These are phyloP conservation scores for Nephila pilipes DNA, from an alignment of 1,140 invertebrate species.

Conservation along the genomic window DNA sequence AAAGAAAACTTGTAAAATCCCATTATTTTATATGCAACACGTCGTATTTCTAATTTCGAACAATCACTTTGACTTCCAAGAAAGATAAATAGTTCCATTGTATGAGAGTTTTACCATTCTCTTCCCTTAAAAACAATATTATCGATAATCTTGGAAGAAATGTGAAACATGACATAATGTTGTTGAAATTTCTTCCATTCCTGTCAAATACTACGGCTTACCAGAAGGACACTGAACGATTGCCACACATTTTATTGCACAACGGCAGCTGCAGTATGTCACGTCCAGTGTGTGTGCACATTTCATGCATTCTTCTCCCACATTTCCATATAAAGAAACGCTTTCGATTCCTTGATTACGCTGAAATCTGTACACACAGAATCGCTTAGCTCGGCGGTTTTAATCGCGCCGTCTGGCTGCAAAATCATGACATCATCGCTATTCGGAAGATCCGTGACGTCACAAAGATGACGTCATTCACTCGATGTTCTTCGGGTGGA, in stretches of 20 bases:
- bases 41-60: too few species aligned
- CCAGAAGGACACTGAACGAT: background rate
- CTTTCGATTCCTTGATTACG: background rate
- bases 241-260: background rate
- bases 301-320: background rate
- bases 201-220: too few species aligned
- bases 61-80: too few species aligned
- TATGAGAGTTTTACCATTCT: too few species aligned
- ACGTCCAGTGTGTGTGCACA: background rate
- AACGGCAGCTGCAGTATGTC: background rate
- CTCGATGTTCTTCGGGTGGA: background rate
- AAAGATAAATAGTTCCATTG: too few species aligned
- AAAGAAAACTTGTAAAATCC: too few species aligned
- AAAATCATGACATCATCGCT: conserved; percentile 18
- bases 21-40: too few species aligned
- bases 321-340: conserved; percentile 25
- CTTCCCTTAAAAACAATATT: too few species aligned
- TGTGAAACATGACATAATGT: too few species aligned
- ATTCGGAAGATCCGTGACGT: conserved; percentile 12
- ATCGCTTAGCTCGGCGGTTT: conserved; percentile 8
- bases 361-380: conserved; percentile 17
- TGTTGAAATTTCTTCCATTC: too few species aligned
- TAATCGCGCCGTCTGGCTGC: background rate
- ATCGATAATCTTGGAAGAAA: too few species aligned
- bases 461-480: background rate